Conservation (phyloP, 2,797 vertebrate genomes). For the Enoplosus armatus region DNA sequence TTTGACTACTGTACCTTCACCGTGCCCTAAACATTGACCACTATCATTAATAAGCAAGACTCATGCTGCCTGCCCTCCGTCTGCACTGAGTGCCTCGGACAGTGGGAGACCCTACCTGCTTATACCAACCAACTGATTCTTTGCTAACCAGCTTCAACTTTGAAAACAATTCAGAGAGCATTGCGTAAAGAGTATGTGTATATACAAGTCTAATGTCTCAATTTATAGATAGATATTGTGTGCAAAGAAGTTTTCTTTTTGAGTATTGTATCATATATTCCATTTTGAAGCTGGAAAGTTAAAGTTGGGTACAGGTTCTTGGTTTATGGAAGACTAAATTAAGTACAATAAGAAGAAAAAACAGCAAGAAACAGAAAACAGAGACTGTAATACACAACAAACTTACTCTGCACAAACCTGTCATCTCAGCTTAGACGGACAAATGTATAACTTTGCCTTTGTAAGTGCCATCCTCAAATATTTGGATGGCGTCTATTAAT, state of each 20-base stretch:
- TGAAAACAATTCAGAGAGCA: slow-evolving; percentile 83
- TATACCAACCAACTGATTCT: slow-evolving; percentile 68
- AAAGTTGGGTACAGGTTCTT: slow-evolving; percentile 84
- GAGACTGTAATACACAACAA: slow-evolving; percentile 71
- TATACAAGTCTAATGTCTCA: slow-evolving; percentile 81
- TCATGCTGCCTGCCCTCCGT: slow-evolving; percentile 84
- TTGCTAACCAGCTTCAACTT: slow-evolving; percentile 79
- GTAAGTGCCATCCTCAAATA: slow-evolving; percentile 51
- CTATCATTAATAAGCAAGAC: slow-evolving; percentile 87
- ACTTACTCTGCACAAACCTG: slow-evolving; percentile 68
- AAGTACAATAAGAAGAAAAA: slow-evolving; percentile 79
- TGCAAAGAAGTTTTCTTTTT: slow-evolving; percentile 82
- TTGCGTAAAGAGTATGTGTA: slow-evolving; percentile 82
- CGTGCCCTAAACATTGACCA: slow-evolving; percentile 90
- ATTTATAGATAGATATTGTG: slow-evolving; percentile 83
- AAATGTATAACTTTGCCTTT: slow-evolving; percentile 54
- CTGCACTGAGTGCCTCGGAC: slow-evolving; percentile 64
- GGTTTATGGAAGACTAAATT: slow-evolving; percentile 90
- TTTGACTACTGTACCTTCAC: slow-evolving; percentile 87
- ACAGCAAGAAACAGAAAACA: slow-evolving; percentile 75
- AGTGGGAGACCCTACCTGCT: slow-evolving; percentile 54
- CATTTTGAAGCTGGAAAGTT: slow-evolving; percentile 83
- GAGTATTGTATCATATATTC: slow-evolving; percentile 83
- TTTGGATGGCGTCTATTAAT: slow-evolving; percentile 54
- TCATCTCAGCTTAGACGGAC: slow-evolving; percentile 52